A percentile compares a stretch with the other conserved stretches of the same genome.
These are phyloP conservation scores for Erynnis tages DNA, from an alignment of 2,888 invertebrate species.

Conservation along the genomic window DNA sequence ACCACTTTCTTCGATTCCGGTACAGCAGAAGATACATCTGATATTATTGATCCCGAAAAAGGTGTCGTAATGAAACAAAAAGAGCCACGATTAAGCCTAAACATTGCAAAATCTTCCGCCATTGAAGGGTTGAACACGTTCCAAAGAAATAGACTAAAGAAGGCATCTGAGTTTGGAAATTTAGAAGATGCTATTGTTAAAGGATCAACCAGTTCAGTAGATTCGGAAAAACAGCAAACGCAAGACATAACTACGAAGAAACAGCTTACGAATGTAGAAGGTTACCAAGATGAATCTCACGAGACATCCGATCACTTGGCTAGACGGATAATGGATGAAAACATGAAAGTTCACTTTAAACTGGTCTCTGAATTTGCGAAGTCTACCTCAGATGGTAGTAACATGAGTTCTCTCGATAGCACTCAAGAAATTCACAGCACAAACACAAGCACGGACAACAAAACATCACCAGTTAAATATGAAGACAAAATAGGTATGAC, in stretches of 20 bases:
- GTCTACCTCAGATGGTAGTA: conserved; percentile 73
- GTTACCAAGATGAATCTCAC: conserved; percentile 57
- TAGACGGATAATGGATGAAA: conserved; percentile 73
- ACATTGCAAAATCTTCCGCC: conserved; percentile 74
- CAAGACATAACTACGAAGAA: conserved; percentile 45
- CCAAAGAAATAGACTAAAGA: conserved; percentile 85
- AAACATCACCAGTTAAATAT: conserved; percentile 54
- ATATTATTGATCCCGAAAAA: conserved; percentile 68
- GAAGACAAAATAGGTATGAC: conserved; percentile 70
- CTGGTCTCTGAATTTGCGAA: conserved; percentile 75
- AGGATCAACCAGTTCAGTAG: conserved; percentile 71
- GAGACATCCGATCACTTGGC: conserved; percentile 74
- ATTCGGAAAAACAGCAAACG: conserved; percentile 62
- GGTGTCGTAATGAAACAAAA: conserved; percentile 69
- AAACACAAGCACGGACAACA: conserved; percentile 46
- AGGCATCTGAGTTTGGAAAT: conserved; percentile 88
- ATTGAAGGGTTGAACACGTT: conserved; percentile 86
- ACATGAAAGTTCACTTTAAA: conserved; percentile 73
- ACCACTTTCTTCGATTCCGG: conserved; percentile 69
- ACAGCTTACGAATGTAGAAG: conserved; percentile 42
- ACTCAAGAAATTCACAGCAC: conserved; percentile 53
- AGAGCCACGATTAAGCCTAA: conserved; percentile 80
- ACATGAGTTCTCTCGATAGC: conserved; percentile 66
- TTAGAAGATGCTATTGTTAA: conserved; percentile 88
- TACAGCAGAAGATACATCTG: conserved; percentile 65